These are phyloP conservation scores for Lycocorax pyrrhopterus DNA, from an alignment of 2,113 vertebrate species.

Conservation along the genomic window DNA sequence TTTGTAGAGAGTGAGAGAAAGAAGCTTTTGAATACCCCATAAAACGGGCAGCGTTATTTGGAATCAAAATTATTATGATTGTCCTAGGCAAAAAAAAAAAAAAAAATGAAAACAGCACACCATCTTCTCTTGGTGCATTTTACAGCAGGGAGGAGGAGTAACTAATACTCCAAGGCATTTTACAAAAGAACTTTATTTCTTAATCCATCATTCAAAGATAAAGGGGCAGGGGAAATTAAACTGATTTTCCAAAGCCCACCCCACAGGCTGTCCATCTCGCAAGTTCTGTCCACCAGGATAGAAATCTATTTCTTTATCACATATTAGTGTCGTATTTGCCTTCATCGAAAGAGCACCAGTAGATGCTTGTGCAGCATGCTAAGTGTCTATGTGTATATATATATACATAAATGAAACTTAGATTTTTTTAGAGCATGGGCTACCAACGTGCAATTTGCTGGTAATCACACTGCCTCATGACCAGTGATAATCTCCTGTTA, in stretches of 20 bases:
- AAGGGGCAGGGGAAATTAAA: neutral
- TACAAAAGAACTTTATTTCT: neutral
- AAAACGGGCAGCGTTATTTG: neutral
- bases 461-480: neutral
- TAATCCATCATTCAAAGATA: neutral
- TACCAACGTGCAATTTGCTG: neutral
- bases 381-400: fast-evolving
- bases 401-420: too few relatives aligned
- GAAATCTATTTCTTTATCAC: neutral
- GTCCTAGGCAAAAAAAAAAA: neutral
- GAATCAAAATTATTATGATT: neutral
- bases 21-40: neutral
- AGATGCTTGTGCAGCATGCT: fast-evolving
- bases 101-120: neutral
- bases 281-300: neutral
- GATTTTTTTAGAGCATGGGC: neutral
- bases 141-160: neutral
- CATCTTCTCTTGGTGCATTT: neutral
- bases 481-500: neutral
- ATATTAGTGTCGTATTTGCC: neutral
- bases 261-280: neutral
- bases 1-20: neutral
- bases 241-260: neutral
- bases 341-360: neutral
- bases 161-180: neutral